Evolutionary conservation across 1,140 invertebrate genomes (phyloP), one percentile per base, ranked within the genome.

Genomic region (Listronotus oregonensis): DNA sequence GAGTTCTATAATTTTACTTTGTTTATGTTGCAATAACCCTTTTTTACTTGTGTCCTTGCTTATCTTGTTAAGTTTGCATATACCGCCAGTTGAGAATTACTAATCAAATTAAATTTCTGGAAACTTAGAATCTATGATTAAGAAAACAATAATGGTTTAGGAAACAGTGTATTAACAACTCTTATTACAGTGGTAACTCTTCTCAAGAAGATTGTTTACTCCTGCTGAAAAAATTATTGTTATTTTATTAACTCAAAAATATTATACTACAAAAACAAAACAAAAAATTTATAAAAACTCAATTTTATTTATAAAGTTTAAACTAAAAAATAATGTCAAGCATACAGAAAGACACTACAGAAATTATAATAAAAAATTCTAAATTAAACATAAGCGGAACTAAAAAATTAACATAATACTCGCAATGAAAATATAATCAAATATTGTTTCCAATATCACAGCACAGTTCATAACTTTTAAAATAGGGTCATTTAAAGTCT

Each of bases 161-260:
- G 34, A 59, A 59, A 37, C 37, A 59, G 4, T 59, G 46, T 49
- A 49, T 59, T 59, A 49, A 49, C 49, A 61, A 21, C 17, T 39
- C 18, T 37, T 39, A n/a, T 61, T 61, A 59, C 46, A 51, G 12
- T 50, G 44, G 39, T 27, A 31, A 27, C 10, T 61, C 59, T 61
- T 50, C 59, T 37, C 12, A 37, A 18, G 49, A 50, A 52, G 46
- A 34, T 34, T 51, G 9, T 46, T 42, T 61, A 61, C 47, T 61
- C 59, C 47, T 61, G 59, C 59, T 61, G 59, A 61, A 61, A 61
- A 61, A 61, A 61, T 40, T 40, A 61, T 40, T 15, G 10, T 21
- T 49, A 21, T 37, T 40, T 52, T 51, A n/a, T 10, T 18, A 18
- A 37, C 42, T 12, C 14, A 27, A 34, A 11, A 51, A 42, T 4